Evolutionary conservation across 2,797 vertebrate species (phyloP).

Genomic region (Hylomyscus alleni): DNA sequence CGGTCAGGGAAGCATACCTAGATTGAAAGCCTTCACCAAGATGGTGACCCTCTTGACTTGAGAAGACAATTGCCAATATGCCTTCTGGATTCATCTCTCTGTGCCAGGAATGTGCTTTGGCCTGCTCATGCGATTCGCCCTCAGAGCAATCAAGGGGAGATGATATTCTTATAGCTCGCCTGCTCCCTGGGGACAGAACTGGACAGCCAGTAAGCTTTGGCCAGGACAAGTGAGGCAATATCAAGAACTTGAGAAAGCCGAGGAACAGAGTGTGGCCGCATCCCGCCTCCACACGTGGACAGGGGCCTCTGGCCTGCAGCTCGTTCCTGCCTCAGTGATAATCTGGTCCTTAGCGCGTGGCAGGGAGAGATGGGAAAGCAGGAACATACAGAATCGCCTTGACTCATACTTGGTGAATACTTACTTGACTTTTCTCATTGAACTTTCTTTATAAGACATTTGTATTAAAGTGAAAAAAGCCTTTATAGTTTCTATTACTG

Average conservation of each 20-base stretch:
- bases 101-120: neutral
- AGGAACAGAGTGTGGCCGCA: neutral
- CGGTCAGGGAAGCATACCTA: conserved; percentile 86
- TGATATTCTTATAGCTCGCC: neutral
- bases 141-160: neutral
- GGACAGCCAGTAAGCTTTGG: neutral
- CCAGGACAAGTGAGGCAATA: neutral
- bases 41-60: neutral
- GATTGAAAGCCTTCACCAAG: neutral
- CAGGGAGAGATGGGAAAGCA: no score
- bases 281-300: accelerated
- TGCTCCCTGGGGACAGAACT: neutral
- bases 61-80: neutral
- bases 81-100: neutral
- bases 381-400: neutral
- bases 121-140: neutral
- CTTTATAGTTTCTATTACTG: conserved; percentile 26
- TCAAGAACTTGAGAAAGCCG: neutral
- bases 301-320: accelerated
- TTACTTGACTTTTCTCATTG: neutral
- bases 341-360: accelerated
- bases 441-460: conserved; percentile 43
- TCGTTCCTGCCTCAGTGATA: neutral
- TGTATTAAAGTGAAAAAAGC: conserved; percentile 72
- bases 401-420: neutral